A percentile compares a stretch with the other conserved stretches of the same genome.
Evolutionary conservation across 2,797 vertebrate species (phyloP).

Genomic region (Neopelma chrysocephalum): DNA sequence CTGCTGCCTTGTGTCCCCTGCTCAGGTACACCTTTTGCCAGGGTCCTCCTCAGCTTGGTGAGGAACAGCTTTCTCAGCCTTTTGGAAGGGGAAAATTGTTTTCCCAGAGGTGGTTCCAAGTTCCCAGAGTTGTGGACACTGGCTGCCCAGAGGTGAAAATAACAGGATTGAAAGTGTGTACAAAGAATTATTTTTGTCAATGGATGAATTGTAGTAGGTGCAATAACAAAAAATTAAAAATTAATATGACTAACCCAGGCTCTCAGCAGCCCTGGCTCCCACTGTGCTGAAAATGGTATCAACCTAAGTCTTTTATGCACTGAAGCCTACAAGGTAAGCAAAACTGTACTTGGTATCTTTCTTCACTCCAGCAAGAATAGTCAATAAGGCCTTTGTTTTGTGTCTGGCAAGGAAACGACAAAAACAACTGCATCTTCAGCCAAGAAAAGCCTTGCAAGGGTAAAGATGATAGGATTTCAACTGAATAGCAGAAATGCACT

Average conservation of each 20-base stretch:
- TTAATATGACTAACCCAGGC: not conserved
- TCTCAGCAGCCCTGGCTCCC: not conserved
- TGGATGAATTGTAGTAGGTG: not conserved
- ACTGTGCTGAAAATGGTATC: not conserved
- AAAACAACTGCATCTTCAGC: not conserved
- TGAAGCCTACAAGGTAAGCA: conserved; percentile 3
- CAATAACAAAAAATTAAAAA: conserved; percentile 14
- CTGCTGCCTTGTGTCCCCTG: fast-evolving
- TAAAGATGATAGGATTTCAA: conserved; percentile 18
- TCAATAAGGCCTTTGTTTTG: conserved; percentile 43
- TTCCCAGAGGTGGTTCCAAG: not conserved
- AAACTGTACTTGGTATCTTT: conserved; percentile 24
- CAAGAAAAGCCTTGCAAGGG: conserved; percentile 41
- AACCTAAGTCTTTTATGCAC: not conserved
- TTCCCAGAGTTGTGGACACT: not conserved
- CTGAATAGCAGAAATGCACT: not conserved
- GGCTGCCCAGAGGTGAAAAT: conserved; percentile 22
- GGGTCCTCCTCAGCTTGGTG: not conserved
- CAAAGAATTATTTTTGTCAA: conserved; percentile 54
- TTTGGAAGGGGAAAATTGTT: not conserved
- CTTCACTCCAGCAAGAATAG: not conserved
- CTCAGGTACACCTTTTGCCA: not conserved
- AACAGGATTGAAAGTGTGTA: conserved; percentile 27
- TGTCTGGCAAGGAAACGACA: not conserved
- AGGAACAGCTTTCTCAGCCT: not conserved